Evolutionary conservation across 2,888 invertebrate genomes (phyloP), one percentile per base, ranked within the genome.

Genomic region (Temnothorax rugatulus): DNA sequence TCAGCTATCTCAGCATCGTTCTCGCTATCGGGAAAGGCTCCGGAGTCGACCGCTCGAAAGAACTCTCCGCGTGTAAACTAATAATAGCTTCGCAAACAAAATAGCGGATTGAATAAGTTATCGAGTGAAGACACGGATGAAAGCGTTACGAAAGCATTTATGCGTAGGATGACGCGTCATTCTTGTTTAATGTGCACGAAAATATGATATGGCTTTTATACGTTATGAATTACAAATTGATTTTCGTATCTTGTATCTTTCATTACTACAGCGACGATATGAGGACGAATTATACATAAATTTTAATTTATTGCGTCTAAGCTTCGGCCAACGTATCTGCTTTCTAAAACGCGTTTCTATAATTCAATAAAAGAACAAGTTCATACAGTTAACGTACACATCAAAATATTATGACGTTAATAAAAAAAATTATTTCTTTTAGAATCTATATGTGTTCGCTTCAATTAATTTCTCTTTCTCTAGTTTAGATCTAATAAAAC

Each of bases 81-180:
- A 79, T 79, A 69, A 79, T 34, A 4, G 44, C 44, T 79, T 13
- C 7, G 44, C 79, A 69, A 69, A 79, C 57, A 44, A 79, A 47
- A 29, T 29, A 29, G 44, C 34, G 47, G 11, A 44, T 47, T 25
- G 44, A 69, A 69, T 79, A 57, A 69, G n/a, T 69, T 77, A 57
- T 69, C 34, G 71, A 47, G 25, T 5, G 7, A 18, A 34, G 44
- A 59, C 34, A 5, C 34, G 44, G n/a, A 34, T 52, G 41, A 59
- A 44, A 57, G 44, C 15, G n/a, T 68, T 73, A 13, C 59, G 21
- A 57, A 34, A 79, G 4, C 57, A 25, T 44, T 63, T 63, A 18
- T 13, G 29, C 44, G 52, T 76, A 25, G 47, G 25, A 41, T n/a
- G 41, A 25, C 41, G 1, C 41, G 34, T 18, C 34, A 21, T 47